Evolutionary conservation across 2,888 invertebrate genomes (phyloP).

Genomic region (Bombyx huttoni): DNA sequence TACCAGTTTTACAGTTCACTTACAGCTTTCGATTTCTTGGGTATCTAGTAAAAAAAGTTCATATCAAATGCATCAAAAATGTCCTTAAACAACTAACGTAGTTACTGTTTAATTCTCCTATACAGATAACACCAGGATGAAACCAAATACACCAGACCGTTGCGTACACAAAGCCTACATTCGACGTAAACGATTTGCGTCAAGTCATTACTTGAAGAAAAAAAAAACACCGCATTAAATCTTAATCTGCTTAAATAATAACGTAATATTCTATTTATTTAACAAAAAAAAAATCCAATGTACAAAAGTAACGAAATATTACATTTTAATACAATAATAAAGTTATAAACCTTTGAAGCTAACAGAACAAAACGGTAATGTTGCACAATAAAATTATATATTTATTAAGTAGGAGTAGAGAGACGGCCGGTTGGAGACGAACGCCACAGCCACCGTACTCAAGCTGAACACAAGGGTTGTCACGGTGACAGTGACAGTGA

Average conservation of each 20-base stretch:
- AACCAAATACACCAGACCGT: conserved; percentile 61
- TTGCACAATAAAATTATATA: conserved; percentile 32
- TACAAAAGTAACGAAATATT: conserved; percentile 67
- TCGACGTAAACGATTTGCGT: conserved; percentile 55
- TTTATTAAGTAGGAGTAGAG: conserved; percentile 15
- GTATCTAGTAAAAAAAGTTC: conserved; percentile 72
- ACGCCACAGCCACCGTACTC: conserved; percentile 8
- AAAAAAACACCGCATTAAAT: conserved; percentile 51
- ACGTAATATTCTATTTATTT: conserved; percentile 52
- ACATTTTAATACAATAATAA: conserved; percentile 54
- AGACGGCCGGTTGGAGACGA: conserved; percentile 8
- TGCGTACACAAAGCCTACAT: conserved; percentile 62
- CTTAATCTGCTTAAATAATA: conserved; percentile 69
- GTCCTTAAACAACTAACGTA: conserved; percentile 71
- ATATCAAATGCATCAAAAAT: conserved; percentile 73
- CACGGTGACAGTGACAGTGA: too few species aligned
- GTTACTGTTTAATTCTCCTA: conserved; percentile 58
- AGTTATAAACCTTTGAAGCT: conserved; percentile 54
- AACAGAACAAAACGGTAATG: conserved; percentile 52
- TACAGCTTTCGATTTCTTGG: conserved; percentile 52
- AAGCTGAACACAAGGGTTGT: too few species aligned
- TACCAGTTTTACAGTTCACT: conserved; percentile 62
- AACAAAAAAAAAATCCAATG: conserved; percentile 68
- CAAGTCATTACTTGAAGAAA: conserved; percentile 56
- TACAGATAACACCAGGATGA: conserved; percentile 56